Conservation (phyloP, 2,113 vertebrate genomes). For the Neogale vison region DNA sequence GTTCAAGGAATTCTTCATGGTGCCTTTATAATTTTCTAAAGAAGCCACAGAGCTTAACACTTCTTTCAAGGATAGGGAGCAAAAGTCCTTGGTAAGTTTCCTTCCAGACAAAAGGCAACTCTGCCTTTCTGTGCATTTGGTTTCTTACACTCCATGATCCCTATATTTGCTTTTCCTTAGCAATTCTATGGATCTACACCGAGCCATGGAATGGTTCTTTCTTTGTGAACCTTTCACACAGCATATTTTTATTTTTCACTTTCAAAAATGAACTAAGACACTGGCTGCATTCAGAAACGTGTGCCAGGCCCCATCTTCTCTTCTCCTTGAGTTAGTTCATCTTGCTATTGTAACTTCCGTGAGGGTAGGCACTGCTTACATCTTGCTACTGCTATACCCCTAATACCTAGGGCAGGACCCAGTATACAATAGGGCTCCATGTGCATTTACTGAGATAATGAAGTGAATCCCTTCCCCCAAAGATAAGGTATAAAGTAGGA, state of each 20-base stretch:
- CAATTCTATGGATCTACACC: not conserved
- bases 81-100: not conserved
- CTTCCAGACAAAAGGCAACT: not conserved
- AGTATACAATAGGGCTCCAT: not conserved
- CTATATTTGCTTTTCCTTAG: not conserved
- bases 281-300: not conserved
- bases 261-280: not conserved
- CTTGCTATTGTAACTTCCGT: not conserved
- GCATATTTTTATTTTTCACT: not conserved
- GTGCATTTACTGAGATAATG: not conserved
- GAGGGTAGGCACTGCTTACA: not conserved
- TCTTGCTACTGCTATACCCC: not conserved
- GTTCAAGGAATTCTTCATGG: not conserved
- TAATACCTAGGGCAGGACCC: not conserved
- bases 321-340: not conserved
- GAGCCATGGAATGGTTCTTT: not conserved
- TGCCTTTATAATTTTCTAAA: conserved; percentile 26
- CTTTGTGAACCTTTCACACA: not conserved
- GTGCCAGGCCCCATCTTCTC: too few species aligned
- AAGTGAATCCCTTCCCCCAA: not conserved
- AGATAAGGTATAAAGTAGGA: not conserved
- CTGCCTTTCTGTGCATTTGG: not conserved
- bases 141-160: not conserved
- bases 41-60: not conserved
- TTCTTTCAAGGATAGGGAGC: not conserved